Base-by-base conservation (phyloP, 2,888 invertebrate genomes). In the Synergus umbraculus region DNA sequence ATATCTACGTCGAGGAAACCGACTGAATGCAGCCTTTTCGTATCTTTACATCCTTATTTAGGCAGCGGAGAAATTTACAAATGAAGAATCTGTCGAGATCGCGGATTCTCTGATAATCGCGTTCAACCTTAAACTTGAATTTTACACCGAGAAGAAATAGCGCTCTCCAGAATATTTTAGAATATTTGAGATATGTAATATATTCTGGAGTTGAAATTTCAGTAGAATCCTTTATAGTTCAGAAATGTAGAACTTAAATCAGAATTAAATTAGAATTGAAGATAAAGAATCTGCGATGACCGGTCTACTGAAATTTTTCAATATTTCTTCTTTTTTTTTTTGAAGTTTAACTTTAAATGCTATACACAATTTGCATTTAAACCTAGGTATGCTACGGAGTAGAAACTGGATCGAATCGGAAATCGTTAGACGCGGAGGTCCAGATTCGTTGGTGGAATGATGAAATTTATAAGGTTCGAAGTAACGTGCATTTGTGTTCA, bases 321-420 rank as follows among this genome's bases (percentile, higher is more conserved):
- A 65, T 1, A 29, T 64, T 64, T 64, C 54, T 58, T n/a, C 54
- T 54, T 54, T 18, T 54, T 18, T n/a, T 58, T 43, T 78, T 78
- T 81, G n/a, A 22, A 22, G 22, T 22, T 22, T 85, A 87, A 85
- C 87, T 80, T 87, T 87, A 86, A 85, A 88, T 83, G 86, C 87
- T 87, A 88, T 85, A 87, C 86, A 87, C 86, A 86, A 87, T 88
- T 87, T 83, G 84, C 84, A 85, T 80, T 85, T 87, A 86, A 81
- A 87, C 87, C 88, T 88, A 89, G 87, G 87, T 87, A 87, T 86
- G 83, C 87, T 89, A 89, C 85, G 83, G 85, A 89, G 88, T 89
- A 89, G 88, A 90, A 90, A 90, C 84, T 86, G 78, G 78, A 79
- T 83, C 76, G 78, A 81, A 77, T 79, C 65, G 81, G 83, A 82